Base-by-base conservation (phyloP, 2,113 vertebrate genomes). In the Sigmodon hispidus region DNA sequence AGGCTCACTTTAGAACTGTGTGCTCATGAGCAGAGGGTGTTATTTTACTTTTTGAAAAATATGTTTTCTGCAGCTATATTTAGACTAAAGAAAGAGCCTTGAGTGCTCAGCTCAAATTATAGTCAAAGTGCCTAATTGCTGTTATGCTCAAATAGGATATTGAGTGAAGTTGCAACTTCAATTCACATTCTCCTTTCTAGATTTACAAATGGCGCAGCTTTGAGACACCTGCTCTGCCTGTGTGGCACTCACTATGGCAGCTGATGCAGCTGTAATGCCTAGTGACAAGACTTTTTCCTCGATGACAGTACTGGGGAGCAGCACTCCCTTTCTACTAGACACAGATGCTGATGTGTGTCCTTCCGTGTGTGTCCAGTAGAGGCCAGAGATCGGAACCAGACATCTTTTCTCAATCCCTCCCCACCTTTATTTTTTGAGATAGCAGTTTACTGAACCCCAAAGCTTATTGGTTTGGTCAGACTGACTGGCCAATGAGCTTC, bases 191-290 rank as follows among this genome's bases (percentile, higher is more conserved):
- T 90, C 73, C 91, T 31, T 9, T 95, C 95, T 96, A 61, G 87
- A 1, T 73, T 95, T 95, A 94, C 96, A 80, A 31, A 67, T 21
- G 86, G 43, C 83, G 34, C 48, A 1, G 19, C 87, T 59, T 70
- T 63, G 79, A 85, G 97, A 86, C 98, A 98, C 89, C 98, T 97
- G 98, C 81, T 90, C 69, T n/a, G 67, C 11, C 87, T 92, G 9
- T 2, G 0, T 43, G 55, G 2, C 34, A 55, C 87, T 89, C 84
- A 72, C 65, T 85, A 96, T 0, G 12, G 90, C 93, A 89, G 97
- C 72, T n/a, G 93, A 85, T 91, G 94, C 96, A 97, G 96, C 97
- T 97, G 97, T 50, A 91, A 69, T 34, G 70, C 94, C 96, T 10
- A 3, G 55, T 86, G 95, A 93, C 93, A 48, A 52, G 80, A 63